phyloP scores from a whole-genome alignment of 2,113 vertebrate species.

The Mionectes macconnelli region DNA sequence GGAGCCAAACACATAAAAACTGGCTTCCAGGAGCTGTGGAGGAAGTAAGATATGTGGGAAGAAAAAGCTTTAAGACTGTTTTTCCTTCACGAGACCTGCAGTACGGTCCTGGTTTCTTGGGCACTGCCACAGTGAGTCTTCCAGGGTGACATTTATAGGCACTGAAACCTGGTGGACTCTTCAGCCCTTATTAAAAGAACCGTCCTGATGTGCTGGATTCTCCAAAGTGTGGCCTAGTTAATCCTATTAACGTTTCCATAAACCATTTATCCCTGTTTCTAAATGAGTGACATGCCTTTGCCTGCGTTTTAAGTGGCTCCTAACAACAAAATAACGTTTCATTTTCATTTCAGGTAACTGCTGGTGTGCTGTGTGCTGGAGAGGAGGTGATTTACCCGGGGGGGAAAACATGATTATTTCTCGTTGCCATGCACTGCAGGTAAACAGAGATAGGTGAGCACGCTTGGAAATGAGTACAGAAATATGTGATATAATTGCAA shows the following conservation, averaged over 20 bases:
- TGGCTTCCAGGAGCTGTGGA: background rate
- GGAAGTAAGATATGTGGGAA: background rate
- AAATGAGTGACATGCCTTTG: background rate
- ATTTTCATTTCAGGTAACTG: background rate
- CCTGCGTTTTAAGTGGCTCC: background rate
- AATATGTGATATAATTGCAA: constrained; percentile 56
- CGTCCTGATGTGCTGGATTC: background rate
- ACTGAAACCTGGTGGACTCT: background rate
- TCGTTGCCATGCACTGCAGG: background rate
- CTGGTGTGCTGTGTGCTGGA: background rate
- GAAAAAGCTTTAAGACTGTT: background rate
- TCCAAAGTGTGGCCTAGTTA: background rate
- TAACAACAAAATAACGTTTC: background rate
- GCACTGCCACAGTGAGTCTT: background rate
- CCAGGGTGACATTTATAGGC: background rate
- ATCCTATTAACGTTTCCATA: background rate
- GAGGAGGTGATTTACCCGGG: background rate
- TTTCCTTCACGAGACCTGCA: background rate
- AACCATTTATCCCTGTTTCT: background rate
- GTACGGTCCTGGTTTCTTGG: background rate
- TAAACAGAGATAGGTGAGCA: constrained; percentile 6
- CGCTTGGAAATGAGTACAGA: background rate
- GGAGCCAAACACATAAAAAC: background rate
- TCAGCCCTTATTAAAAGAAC: background rate
- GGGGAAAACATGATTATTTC: background rate